Base-by-base conservation (phyloP, 2,113 vertebrate species). In the Rhinolophus ferrumequinum region DNA sequence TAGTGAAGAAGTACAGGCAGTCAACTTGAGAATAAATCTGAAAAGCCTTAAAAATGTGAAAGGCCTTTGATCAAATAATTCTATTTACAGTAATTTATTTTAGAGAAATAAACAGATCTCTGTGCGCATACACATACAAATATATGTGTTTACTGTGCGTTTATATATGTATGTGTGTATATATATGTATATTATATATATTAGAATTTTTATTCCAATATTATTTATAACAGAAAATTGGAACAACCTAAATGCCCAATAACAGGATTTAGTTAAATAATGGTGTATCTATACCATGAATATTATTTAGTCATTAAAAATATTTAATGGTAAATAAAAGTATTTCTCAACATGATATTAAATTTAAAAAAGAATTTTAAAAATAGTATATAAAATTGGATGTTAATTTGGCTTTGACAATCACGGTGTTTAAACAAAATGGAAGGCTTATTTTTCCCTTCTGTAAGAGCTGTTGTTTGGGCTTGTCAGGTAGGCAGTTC, bases 1-100 rank as follows among this genome's bases (percentile, higher is more conserved):
- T 73, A 79, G 66, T 82, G 30, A 33, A 72, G n/a, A 89, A 87
- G 70, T 67, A 82, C 14, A 54, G n/a, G 60, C 38, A 70, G 26
- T 88, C 41, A 79, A 77, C n/a, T 88, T 86, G 54, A 62, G 66
- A 58, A 81, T 91, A 50, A 62, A 50, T 86, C 47, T 77, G 41
- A 80, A 95, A 92, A 84, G 9, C 35, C 69, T 80, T 91, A 60
- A 91, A 76, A 76, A 93, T 94, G 13, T 62, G 12, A 92, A 88
- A 94, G 35, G 14, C 1, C 18, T 69, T 80, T 80, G 38, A 77
- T 30, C 56, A 91, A 88, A 9, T 70, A 93, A 94, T 50, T 88
- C 30, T 52, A 84, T 30, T 52, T 62, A 80, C 6, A 56, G 58
- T 33, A 88, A 88, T 88, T 73, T 19, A 77, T 83, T 88, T 96